These are phyloP conservation scores for Diuraphis noxia DNA, from an alignment of 1,140 invertebrate species.

Conservation along the genomic window DNA sequence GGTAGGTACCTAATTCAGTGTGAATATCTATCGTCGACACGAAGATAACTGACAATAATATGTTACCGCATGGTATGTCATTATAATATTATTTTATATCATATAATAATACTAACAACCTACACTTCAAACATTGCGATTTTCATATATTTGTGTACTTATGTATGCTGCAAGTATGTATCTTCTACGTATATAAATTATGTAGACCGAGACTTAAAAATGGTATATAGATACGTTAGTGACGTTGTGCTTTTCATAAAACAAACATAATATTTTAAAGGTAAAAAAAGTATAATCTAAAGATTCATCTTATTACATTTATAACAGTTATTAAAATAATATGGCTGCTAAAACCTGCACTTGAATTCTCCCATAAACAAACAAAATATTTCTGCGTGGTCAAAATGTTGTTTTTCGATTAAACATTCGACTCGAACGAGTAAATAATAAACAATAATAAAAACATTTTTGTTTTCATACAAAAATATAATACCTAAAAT, in stretches of 20 bases:
- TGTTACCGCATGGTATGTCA: not conserved
- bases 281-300: not conserved
- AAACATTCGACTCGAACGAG: too few relatives aligned
- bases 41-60: not conserved
- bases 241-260: not conserved
- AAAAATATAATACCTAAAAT: not conserved
- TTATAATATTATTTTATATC: not conserved
- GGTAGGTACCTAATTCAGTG: conserved; percentile 42
- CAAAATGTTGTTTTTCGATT: not conserved
- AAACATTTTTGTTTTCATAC: not conserved
- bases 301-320: not conserved
- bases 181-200: not conserved
- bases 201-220: not conserved
- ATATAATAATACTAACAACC: not conserved
- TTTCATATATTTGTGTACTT: not conserved
- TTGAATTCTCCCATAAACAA: not conserved
- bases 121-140: not conserved
- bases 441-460: conserved; percentile 1
- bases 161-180: too few relatives aligned
- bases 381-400: not conserved
- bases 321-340: not conserved
- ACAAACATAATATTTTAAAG: not conserved
- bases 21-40: conserved; percentile 22
- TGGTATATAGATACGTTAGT: not conserved
- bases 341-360: not conserved